phyloP scores from a whole-genome alignment of 2,888 invertebrate genomes.

The Muscina levida region DNA sequence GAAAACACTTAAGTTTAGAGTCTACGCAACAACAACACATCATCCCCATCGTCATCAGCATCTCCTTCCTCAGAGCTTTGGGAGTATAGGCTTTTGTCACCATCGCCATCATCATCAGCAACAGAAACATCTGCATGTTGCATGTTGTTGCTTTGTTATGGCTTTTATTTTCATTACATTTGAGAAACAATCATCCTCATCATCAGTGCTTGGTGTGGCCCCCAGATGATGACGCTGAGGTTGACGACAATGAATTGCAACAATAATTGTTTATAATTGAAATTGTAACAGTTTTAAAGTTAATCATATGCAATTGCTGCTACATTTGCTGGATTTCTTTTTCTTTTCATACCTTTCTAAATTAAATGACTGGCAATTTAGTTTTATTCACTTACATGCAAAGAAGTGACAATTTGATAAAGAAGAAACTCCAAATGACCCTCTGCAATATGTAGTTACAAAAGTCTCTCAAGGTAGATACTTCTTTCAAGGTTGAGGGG shows the following conservation, averaged over 20 bases:
- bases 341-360: conserved; percentile 38
- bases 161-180: conserved; percentile 32
- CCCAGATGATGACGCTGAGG: background rate
- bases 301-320: conserved; percentile 34
- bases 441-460: too few species aligned
- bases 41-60: conserved; percentile 13
- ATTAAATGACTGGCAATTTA: conserved; percentile 19
- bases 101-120: conserved; percentile 50
- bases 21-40: conserved; percentile 63
- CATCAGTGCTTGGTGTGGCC: conserved; percentile 1
- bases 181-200: conserved; percentile 26
- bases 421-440: too few species aligned
- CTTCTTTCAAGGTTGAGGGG: too few species aligned
- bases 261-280: conserved; percentile 41
- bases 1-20: conserved; percentile 48
- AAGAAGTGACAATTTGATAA: conserved; percentile 17
- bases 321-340: conserved; percentile 13
- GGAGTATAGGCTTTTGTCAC: conserved; percentile 31
- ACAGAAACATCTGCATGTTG: conserved; percentile 48
- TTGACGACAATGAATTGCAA: conserved; percentile 16
- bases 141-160: conserved; percentile 34
- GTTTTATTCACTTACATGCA: background rate
- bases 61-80: background rate
- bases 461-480: too few species aligned
- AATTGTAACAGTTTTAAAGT: conserved; percentile 42